These are phyloP conservation scores for Latrodectus elegans DNA, from an alignment of 2,888 invertebrate species.

Conservation along the genomic window DNA sequence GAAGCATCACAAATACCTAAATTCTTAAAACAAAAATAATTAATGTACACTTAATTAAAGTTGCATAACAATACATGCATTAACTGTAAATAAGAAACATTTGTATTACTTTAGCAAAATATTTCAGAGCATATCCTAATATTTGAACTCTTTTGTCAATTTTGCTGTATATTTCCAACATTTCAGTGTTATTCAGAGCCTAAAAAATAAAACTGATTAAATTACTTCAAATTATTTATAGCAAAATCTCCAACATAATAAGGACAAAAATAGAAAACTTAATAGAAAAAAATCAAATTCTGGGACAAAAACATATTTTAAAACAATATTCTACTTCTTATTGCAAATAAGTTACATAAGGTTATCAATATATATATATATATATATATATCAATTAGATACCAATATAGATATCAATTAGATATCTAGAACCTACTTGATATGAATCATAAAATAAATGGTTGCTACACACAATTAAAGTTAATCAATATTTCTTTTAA, in stretches of 20 bases:
- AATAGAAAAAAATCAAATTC: not conserved
- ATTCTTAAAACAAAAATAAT: slow-evolving; percentile 72
- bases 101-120: slow-evolving; percentile 77
- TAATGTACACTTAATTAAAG: not conserved
- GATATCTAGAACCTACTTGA: too few species aligned
- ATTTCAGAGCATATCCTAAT: slow-evolving; percentile 78
- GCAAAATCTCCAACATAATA: not conserved
- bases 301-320: too few species aligned
- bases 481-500: too few species aligned
- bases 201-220: slow-evolving; percentile 70
- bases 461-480: too few species aligned
- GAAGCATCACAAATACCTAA: slow-evolving; percentile 80
- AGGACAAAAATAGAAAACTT: not conserved
- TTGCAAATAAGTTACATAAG: too few species aligned
- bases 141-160: slow-evolving; percentile 78
- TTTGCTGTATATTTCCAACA: slow-evolving; percentile 77
- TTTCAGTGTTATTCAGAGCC: slow-evolving; percentile 78
- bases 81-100: too few species aligned
- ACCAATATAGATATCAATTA: too few species aligned
- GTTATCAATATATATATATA: too few species aligned
- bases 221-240: not conserved
- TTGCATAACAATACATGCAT: too few species aligned
- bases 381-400: too few species aligned
- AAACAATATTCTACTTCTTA: too few species aligned
- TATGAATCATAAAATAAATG: too few species aligned